Evolutionary conservation across 2,113 vertebrate genomes (phyloP).

Genomic region (Macquaria australasica): DNA sequence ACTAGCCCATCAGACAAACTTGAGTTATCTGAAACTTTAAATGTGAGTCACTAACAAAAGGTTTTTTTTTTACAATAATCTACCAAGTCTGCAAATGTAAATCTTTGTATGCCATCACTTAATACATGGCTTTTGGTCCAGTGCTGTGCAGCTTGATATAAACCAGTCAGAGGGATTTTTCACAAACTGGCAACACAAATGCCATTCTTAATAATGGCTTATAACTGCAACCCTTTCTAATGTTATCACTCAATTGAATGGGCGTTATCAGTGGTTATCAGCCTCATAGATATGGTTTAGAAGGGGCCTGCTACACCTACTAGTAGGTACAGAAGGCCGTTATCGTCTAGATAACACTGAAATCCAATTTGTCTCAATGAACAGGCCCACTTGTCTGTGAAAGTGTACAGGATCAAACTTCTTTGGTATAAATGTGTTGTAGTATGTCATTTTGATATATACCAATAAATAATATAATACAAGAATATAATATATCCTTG

Average conservation of each 20-base stretch:
- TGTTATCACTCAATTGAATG: too few species aligned
- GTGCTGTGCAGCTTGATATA: too few species aligned
- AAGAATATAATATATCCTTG: neutral
- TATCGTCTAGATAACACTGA: neutral
- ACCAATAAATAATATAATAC: neutral
- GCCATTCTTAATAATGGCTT: too few species aligned
- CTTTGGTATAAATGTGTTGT: neutral
- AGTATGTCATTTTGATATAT: neutral
- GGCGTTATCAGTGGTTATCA: too few species aligned
- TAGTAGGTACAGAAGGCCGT: neutral
- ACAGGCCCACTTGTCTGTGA: neutral
- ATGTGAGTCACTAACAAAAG: too few species aligned
- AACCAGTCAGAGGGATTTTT: neutral
- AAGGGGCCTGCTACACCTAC: too few species aligned
- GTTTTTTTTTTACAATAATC: too few species aligned
- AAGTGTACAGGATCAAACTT: neutral
- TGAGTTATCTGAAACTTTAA: too few species aligned
- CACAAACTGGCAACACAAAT: neutral
- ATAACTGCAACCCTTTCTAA: neutral
- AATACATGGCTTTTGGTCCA: too few species aligned
- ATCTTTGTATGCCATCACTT: too few species aligned
- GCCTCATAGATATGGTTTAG: too few species aligned
- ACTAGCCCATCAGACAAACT: neutral
- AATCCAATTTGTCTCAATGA: neutral
- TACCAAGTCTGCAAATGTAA: too few species aligned